A percentile compares a stretch with the other conserved stretches of the same genome.
Conservation (phyloP, 2,113 vertebrate genomes). For the Nyctereutes procyonoides region DNA sequence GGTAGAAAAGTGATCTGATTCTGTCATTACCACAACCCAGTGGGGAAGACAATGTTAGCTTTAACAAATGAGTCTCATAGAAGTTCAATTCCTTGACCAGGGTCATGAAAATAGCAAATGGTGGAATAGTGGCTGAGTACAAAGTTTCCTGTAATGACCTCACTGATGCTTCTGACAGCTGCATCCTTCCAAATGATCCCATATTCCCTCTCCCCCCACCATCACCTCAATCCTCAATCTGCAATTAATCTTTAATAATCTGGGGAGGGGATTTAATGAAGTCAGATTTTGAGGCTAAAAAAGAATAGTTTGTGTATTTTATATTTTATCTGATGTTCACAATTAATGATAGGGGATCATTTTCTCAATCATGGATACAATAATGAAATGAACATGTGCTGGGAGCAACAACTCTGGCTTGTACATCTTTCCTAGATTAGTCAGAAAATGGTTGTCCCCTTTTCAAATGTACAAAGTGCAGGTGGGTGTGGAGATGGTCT, state of each 20-base stretch:
- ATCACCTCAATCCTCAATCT: neutral
- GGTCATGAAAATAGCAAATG: neutral
- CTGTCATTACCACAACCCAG: neutral
- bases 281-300: neutral
- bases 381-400: neutral
- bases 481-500: neutral
- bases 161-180: neutral
- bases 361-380: slow-evolving; percentile 24
- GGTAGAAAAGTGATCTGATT: slow-evolving; percentile 15
- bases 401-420: neutral
- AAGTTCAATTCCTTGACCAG: slow-evolving; percentile 55
- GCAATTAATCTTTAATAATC: neutral
- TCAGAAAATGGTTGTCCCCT: neutral
- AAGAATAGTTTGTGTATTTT: neutral
- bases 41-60: slow-evolving; percentile 22
- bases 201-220: neutral
- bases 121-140: neutral
- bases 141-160: neutral
- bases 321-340: slow-evolving; percentile 25
- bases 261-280: neutral
- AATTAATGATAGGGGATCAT: neutral
- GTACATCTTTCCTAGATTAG: neutral
- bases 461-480: neutral
- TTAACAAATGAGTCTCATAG: slow-evolving; percentile 16
- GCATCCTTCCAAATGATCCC: neutral